A percentile compares a stretch with the other conserved stretches of the same genome.
Evolutionary conservation across 2,797 vertebrate genomes (phyloP).

Genomic region (Sebastes steindachneri): DNA sequence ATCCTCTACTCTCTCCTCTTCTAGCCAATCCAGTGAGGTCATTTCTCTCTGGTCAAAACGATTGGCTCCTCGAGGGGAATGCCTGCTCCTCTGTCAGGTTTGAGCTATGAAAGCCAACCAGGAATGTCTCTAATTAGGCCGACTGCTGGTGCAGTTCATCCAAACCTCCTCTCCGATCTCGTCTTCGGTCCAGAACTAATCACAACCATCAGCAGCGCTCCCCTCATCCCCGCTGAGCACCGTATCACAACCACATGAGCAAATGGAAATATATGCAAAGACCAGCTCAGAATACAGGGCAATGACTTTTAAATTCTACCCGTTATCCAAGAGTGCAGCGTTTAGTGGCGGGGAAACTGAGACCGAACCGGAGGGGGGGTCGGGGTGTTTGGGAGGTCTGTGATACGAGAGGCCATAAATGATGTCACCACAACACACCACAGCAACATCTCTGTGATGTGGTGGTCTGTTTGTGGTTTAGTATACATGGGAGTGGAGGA

Average conservation of each 20-base stretch:
- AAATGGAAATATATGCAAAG: conserved; percentile 67
- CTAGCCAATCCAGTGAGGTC: conserved; percentile 49
- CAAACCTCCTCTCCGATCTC: conserved; percentile 43
- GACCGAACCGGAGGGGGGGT: background rate
- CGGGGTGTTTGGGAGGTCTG: conserved; percentile 47
- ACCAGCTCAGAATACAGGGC: conserved; percentile 25
- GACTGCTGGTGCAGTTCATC: conserved; percentile 54
- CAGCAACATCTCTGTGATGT: conserved; percentile 66
- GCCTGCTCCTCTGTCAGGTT: conserved; percentile 47
- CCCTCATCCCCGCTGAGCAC: conserved; percentile 40
- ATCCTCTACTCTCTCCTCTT: conserved; percentile 27
- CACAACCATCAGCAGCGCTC: conserved; percentile 67
- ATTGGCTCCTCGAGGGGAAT: conserved; percentile 39
- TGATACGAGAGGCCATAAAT: conserved; percentile 58
- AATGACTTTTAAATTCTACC: conserved; percentile 20
- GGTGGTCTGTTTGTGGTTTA: conserved; percentile 66
- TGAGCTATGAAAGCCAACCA: conserved; percentile 48
- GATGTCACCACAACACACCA: conserved; percentile 62
- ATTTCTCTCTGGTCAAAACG: conserved; percentile 47
- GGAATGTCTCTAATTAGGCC: conserved; percentile 65
- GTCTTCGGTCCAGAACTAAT: conserved; percentile 73
- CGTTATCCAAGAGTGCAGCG: conserved; percentile 22
- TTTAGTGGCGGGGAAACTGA: conserved; percentile 43
- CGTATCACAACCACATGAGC: conserved; percentile 48
- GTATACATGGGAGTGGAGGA: conserved; percentile 54